Base-by-base conservation (phyloP, 2,113 vertebrate genomes). In the Colius striatus region DNA sequence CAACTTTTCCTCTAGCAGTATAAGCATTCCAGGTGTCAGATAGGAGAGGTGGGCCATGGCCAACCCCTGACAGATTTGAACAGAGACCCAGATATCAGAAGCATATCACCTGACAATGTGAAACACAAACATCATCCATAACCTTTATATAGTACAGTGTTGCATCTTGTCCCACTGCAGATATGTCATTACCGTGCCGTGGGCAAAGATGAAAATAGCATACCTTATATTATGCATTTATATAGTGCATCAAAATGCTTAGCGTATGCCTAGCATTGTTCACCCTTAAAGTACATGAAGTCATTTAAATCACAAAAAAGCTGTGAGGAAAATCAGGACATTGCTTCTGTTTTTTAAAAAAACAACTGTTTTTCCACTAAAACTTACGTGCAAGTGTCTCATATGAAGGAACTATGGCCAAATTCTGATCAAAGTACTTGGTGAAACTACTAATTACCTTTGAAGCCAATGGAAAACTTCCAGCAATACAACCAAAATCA, bases 81-180 rank as follows among this genome's bases (percentile, higher is more conserved):
- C 36, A 45, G 63, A 60, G 87, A 84, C 76, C 68, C 72, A 93
- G 60, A 87, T 62, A 70, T 43, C 47, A 92, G 73, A 83, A 86
- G 75, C 16, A 26, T 19, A 86, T 67, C 76, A 86, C 68, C 38
- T 84, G 88, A 93, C 82, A 76, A 87, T 30, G 38, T 9, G 54
- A 89, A 94, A 95, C 34, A 82, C 54, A 81, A 87, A 91, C 36
- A 85, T 75, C 94, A 92, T 92, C 78, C 78, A 94, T 79, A 95
- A 90, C 71, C 63, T 89, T 79, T 91, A 73, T 87, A 79, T 87
- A 89, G 90, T 55, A 86, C 16, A 87, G 79, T 16, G 22, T 83
- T 87, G n/a, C 32, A 19, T 62, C 94, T 89, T 75, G 89, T 83
- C 78, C 78, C 72, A 38, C 62, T 80, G 72, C 60, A 90, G 81